Percentiles rank a stretch among this genome's conserved stretches.
Evolutionary conservation across 1,140 invertebrate species (phyloP).

Genomic region (Megalonaias nervosa): DNA sequence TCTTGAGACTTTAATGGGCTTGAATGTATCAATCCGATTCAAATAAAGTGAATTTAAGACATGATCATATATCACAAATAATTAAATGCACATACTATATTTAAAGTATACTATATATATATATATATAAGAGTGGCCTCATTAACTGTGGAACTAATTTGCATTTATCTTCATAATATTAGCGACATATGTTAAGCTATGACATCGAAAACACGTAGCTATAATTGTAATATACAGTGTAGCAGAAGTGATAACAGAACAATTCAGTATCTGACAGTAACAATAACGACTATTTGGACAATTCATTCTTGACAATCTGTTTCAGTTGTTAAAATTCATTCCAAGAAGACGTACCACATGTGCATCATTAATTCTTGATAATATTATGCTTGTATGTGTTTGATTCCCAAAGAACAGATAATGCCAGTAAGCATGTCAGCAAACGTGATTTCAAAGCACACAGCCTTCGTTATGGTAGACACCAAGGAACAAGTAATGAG

Average conservation of each 20-base stretch:
- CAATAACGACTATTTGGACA: not conserved
- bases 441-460: constrained; percentile 35
- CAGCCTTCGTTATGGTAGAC: constrained; percentile 39
- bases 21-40: too few relatives aligned
- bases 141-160: too few relatives aligned
- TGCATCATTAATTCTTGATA: not conserved
- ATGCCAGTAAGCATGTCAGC: constrained; percentile 12
- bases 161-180: too few relatives aligned
- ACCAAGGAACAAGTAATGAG: constrained; percentile 2
- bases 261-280: not conserved
- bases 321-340: not conserved
- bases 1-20: too few relatives aligned
- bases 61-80: too few relatives aligned
- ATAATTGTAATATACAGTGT: too few relatives aligned
- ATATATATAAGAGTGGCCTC: too few relatives aligned
- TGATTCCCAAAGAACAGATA: constrained; percentile 9
- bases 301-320: not conserved
- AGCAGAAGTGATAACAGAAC: not conserved
- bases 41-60: too few relatives aligned
- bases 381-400: not conserved
- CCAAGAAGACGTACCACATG: not conserved
- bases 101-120: too few relatives aligned
- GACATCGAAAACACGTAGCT: too few relatives aligned
- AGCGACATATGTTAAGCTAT: too few relatives aligned
- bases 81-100: too few relatives aligned